Percentiles rank a stretch among this genome's conserved stretches.
Evolutionary conservation across 1,140 invertebrate species (phyloP).

Genomic region (Drosophila azteca): DNA sequence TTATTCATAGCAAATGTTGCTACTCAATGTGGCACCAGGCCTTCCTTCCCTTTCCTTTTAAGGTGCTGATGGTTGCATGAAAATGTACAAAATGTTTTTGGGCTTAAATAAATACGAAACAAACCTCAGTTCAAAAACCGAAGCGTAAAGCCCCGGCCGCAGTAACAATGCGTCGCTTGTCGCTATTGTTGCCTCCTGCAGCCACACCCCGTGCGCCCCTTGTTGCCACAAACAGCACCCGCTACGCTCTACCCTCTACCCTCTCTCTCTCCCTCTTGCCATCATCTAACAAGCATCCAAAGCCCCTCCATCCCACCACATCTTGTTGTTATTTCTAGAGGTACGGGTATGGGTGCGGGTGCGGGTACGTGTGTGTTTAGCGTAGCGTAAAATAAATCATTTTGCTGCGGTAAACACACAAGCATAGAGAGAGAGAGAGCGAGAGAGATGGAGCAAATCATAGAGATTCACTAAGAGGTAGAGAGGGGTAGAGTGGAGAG

Average conservation of each 20-base stretch:
- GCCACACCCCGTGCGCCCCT: neutral
- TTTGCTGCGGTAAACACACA: conserved; percentile 65
- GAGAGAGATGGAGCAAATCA: conserved; percentile 3
- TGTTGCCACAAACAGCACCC: neutral
- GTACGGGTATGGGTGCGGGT: too few species aligned
- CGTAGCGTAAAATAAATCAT: conserved; percentile 80
- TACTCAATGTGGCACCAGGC: conserved; percentile 17
- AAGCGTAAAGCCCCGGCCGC: conserved; percentile 51
- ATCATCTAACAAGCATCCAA: conserved; percentile 1
- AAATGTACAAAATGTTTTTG: conserved; percentile 57
- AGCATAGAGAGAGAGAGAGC: conserved; percentile 2
- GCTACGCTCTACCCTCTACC: conserved; percentile 4
- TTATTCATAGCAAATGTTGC: conserved; percentile 72
- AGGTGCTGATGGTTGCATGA: conserved; percentile 63
- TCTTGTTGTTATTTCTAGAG: conserved; percentile 26
- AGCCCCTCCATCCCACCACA: neutral
- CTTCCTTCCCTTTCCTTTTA: neutral
- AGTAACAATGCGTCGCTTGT: conserved; percentile 71
- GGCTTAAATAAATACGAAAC: conserved; percentile 65
- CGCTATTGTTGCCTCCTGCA: conserved; percentile 52
- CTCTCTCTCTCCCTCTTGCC: neutral
- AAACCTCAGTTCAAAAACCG: conserved; percentile 56
- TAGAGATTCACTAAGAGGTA: conserved; percentile 7
- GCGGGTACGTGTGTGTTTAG: conserved; percentile 65
- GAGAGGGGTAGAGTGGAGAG: conserved; percentile 15